Percentiles rank a stretch among this genome's conserved stretches.
Evolutionary conservation across 2,797 vertebrate genomes (phyloP).

Genomic region (Podarcis siculus): DNA sequence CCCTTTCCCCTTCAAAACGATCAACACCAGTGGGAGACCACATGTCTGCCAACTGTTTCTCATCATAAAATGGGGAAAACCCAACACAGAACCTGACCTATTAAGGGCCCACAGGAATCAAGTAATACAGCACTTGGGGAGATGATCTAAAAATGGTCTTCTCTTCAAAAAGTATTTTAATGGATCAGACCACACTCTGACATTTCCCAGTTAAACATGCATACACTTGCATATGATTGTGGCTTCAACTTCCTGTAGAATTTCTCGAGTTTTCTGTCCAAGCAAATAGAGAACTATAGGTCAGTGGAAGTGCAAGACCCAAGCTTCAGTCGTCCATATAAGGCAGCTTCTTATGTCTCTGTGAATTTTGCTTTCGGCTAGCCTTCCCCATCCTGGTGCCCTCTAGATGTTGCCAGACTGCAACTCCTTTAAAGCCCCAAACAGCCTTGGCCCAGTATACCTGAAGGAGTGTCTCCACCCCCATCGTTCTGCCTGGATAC

Average conservation of each 20-base stretch:
- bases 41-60: neutral
- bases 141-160: conserved; percentile 80
- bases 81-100: neutral
- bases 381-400: too few species aligned
- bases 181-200: conserved; percentile 66
- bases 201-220: neutral
- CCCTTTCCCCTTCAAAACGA: too few species aligned
- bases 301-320: too few species aligned
- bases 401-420: too few species aligned
- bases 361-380: neutral
- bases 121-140: conserved; percentile 73
- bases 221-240: neutral
- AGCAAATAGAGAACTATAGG: too few species aligned
- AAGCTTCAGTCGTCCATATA: neutral
- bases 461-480: too few species aligned
- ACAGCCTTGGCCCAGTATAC: too few species aligned
- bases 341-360: neutral
- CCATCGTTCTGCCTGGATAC: too few species aligned
- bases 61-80: neutral
- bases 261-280: neutral
- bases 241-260: neutral
- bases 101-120: conserved; percentile 56
- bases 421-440: too few species aligned
- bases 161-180: conserved; percentile 94
- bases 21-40: neutral